Conservation (phyloP, 2,888 invertebrate species). For the Nymphalis c-album region DNA sequence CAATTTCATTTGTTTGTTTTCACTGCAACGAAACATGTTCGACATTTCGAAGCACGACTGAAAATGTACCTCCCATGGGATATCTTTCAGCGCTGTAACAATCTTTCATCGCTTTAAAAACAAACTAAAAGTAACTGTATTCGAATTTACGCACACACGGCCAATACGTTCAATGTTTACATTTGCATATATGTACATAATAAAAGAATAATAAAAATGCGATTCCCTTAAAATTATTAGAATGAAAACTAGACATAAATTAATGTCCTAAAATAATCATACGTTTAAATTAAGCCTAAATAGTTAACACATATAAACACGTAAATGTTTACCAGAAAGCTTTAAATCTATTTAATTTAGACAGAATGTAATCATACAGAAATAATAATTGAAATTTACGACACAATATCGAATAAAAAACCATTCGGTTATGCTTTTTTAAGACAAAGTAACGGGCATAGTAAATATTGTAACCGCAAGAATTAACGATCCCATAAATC, state of each 20-base stretch:
- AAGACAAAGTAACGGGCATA: constrained; percentile 34
- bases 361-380: not conserved
- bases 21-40: not conserved
- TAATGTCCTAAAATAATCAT: no score
- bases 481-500: constrained; percentile 54
- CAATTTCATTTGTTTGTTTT: not conserved
- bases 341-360: not conserved
- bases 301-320: no score
- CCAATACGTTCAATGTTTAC: no score
- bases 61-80: not conserved
- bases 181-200: no score
- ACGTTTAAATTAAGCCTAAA: no score
- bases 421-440: not conserved
- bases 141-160: not conserved
- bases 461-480: constrained; percentile 36
- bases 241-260: no score
- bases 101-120: constrained; percentile 6
- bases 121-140: not conserved
- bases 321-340: not conserved
- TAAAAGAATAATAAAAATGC: no score
- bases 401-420: not conserved
- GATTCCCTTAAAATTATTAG: no score
- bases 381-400: not conserved
- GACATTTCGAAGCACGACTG: not conserved
- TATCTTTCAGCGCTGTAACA: not conserved